Evolutionary conservation across 1,140 invertebrate species (phyloP).

Genomic region (Oreohelix idahoensis): DNA sequence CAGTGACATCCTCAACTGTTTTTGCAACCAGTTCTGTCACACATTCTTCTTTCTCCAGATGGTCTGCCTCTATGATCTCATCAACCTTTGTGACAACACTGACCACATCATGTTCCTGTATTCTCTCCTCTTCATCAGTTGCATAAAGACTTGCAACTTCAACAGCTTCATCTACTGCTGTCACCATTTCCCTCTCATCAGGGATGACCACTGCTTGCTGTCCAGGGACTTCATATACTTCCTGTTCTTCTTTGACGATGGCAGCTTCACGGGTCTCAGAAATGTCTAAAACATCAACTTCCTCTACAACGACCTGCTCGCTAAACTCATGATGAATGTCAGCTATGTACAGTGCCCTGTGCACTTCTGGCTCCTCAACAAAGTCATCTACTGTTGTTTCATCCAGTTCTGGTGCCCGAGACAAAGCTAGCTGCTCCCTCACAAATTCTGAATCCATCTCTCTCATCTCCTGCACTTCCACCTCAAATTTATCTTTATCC

Average conservation of each 20-base stretch:
- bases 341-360: not conserved
- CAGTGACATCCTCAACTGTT: not conserved
- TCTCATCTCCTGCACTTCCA: conserved; percentile 15
- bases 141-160: not conserved
- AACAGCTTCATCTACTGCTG: not conserved
- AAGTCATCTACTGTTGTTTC: not conserved
- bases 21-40: not conserved
- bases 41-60: not conserved
- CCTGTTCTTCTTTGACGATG: conserved; percentile 3
- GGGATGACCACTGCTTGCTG: not conserved
- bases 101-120: not conserved
- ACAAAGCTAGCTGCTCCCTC: conserved; percentile 33
- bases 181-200: not conserved
- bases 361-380: not conserved
- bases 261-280: conserved; percentile 1
- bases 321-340: not conserved
- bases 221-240: not conserved
- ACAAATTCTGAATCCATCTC: conserved; percentile 18
- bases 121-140: not conserved
- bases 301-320: conserved; percentile 2
- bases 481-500: conserved; percentile 25
- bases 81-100: conserved; percentile 10
- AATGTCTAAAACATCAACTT: conserved; percentile 6
- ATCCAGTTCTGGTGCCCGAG: not conserved
- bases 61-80: not conserved